Evolutionary conservation across 2,888 invertebrate species (phyloP), one percentile per base, ranked within the genome.

Genomic region (Pseudococcus jackbeardsleyi): DNA sequence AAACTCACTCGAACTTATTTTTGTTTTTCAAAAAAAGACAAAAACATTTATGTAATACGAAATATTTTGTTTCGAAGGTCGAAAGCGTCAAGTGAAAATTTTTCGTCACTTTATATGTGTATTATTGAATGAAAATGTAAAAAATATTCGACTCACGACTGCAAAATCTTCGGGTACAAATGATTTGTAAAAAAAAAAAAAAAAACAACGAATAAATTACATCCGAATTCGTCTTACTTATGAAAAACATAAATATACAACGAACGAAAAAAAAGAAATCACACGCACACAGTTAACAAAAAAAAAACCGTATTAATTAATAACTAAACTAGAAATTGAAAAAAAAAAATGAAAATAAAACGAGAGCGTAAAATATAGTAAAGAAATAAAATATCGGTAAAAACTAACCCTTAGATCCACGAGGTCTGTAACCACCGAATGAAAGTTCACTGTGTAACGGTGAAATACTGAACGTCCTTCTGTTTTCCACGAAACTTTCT

Each of bases 401-500:
- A 85, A 85, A 33, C 85, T 50, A 59, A 85, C 85, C 85, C 85
- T 85, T 33, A 39, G 15, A 85, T 39, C 59, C 54, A 85, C 85
- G 59, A 59, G 59, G 50, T 85, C 54, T 59, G 85, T 59, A 85
- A 59, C 59, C 85, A 59, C 33, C 59, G 59, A 59, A 85, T 85
- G 85, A 85, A 85, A 85, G 50, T 59, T 84, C 42, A 84, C 85
- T 85, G 84, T 84, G n/a, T 33, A 39, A 59, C 85, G 39, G n/a
- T 33, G 59, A 59, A 54, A 59, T 17, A 85, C 85, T 12, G 59
- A 85, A 85, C 85, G 85, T 85, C 59, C 59, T 85, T 85, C 85
- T 85, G 39, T 85, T 85, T 85, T 85, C 46, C 85, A 59, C 22
- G 39, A 85, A 85, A 85, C 85, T 85, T 85, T 85, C 54, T 85